Percentiles rank a stretch among this genome's conserved stretches.
phyloP scores from a whole-genome alignment of 2,888 invertebrate species.

The Xanthia togata region DNA sequence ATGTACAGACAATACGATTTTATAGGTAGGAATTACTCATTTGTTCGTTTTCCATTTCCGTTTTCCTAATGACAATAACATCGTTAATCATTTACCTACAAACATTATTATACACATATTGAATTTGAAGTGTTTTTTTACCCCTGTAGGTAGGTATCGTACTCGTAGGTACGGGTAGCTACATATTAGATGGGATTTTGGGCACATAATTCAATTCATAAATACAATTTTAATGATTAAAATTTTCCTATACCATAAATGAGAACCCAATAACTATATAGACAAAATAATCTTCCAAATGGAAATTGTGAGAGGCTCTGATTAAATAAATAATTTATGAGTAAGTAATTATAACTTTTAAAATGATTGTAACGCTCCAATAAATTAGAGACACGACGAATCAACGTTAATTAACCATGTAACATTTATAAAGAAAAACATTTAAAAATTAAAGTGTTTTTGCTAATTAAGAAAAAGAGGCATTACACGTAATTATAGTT shows the following conservation, averaged over 20 bases:
- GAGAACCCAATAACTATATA: not conserved
- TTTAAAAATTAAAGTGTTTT: slow-evolving; percentile 10
- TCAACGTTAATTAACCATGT: slow-evolving; percentile 52
- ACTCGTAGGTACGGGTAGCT: not conserved
- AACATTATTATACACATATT: not conserved
- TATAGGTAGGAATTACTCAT: not conserved
- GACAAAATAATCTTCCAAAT: slow-evolving; percentile 25
- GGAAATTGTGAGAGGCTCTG: slow-evolving; percentile 23
- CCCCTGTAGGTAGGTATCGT: not conserved
- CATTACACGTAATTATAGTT: slow-evolving; percentile 25
- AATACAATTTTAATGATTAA: not conserved
- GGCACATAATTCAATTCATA: not conserved
- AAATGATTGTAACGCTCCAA: slow-evolving; percentile 58
- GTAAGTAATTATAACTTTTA: slow-evolving; percentile 39
- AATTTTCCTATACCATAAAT: slow-evolving; percentile 7
- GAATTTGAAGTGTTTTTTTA: not conserved
- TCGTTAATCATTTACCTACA: not conserved
- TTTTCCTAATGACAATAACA: slow-evolving; percentile 5
- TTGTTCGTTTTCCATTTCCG: slow-evolving; percentile 6
- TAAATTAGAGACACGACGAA: slow-evolving; percentile 27
- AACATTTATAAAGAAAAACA: slow-evolving; percentile 30
- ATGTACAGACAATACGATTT: not conserved
- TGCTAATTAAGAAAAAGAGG: slow-evolving; percentile 28
- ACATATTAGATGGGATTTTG: too few species aligned
- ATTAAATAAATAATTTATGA: slow-evolving; percentile 55